These are phyloP conservation scores for Stratiomys singularior DNA, from an alignment of 2,888 invertebrate species.

Conservation along the genomic window DNA sequence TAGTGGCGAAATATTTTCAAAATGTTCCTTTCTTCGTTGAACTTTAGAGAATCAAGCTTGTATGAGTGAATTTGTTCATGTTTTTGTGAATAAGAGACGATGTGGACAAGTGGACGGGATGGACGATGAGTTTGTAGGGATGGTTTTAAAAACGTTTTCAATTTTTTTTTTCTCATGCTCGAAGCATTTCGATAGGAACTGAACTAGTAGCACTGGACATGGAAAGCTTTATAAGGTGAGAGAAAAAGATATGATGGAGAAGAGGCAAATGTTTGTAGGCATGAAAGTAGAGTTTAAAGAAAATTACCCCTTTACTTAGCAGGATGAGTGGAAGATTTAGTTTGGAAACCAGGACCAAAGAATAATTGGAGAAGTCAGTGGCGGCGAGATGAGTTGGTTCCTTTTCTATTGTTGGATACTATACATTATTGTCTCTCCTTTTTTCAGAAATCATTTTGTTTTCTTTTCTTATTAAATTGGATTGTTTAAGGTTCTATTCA, in stretches of 20 bases:
- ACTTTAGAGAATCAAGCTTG: background rate
- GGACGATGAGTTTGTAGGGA: background rate
- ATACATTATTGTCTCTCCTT: too few species aligned
- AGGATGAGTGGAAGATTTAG: too few species aligned
- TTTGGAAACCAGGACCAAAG: too few species aligned
- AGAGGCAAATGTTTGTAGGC: background rate
- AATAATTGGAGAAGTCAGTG: too few species aligned
- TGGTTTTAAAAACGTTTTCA: slow-evolving; percentile 12
- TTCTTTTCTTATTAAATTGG: too few species aligned
- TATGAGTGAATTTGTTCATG: background rate
- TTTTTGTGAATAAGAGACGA: background rate
- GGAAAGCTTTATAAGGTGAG: background rate
- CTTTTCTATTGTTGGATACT: too few species aligned
- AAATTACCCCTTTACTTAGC: slow-evolving; percentile 15
- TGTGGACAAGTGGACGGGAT: background rate
- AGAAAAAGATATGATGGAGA: background rate
- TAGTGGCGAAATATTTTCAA: slow-evolving; percentile 21
- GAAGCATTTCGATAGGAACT: background rate
- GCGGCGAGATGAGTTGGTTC: too few species aligned
- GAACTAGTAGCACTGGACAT: background rate
- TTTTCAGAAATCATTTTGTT: too few species aligned
- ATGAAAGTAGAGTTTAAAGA: background rate
- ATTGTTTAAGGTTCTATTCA: too few species aligned
- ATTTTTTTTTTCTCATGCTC: slow-evolving; percentile 14
- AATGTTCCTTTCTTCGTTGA: slow-evolving; percentile 3